phyloP scores from a whole-genome alignment of 2,113 vertebrate species.

The Prolemur simus region DNA sequence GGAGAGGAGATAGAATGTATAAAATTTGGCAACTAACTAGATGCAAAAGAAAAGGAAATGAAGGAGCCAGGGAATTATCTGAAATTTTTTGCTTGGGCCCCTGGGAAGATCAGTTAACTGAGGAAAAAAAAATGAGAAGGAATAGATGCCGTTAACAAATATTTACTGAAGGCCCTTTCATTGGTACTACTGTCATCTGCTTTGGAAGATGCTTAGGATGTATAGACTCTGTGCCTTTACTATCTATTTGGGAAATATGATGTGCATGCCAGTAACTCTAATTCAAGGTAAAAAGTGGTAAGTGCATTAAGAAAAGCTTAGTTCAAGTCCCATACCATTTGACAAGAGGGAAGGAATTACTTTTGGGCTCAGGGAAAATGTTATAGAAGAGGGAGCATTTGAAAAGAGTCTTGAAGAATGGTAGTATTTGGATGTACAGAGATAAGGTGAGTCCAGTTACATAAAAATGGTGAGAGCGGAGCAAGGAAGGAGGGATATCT shows the following conservation, averaged over 20 bases:
- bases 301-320: not conserved
- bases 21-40: conserved; percentile 22
- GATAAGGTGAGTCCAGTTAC: not conserved
- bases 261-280: not conserved
- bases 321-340: not conserved
- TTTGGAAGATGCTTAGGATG: not conserved
- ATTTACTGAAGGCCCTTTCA: not conserved
- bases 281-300: not conserved
- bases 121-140: conserved; percentile 9
- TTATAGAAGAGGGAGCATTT: not conserved
- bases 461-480: not conserved
- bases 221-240: not conserved
- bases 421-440: not conserved
- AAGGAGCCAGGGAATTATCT: not conserved
- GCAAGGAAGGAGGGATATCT: not conserved
- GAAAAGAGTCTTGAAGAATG: not conserved
- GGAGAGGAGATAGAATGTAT: conserved; percentile 10
- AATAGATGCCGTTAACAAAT: not conserved
- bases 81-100: not conserved
- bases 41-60: conserved; percentile 10
- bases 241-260: not conserved
- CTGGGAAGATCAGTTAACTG: not conserved
- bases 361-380: not conserved
- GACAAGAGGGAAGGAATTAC: not conserved
- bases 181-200: not conserved